These are phyloP conservation scores for Schizopygopsis malacanthus DNA, from an alignment of 2,797 vertebrate species.

Conservation along the genomic window DNA sequence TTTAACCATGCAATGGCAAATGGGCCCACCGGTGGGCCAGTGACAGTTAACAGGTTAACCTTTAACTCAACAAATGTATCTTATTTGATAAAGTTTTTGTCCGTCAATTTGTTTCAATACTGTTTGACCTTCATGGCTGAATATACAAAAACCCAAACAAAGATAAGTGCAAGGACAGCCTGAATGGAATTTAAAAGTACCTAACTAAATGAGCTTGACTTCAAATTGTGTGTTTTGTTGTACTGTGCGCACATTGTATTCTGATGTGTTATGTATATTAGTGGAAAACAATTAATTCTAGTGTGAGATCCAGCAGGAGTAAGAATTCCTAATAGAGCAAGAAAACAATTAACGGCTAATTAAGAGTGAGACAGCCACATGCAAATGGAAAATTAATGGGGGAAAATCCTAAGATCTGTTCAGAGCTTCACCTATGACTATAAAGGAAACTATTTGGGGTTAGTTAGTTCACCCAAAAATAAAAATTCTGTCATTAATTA, in stretches of 20 bases:
- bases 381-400: slow-evolving; percentile 20
- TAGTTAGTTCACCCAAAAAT: background rate
- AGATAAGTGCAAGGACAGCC: slow-evolving; percentile 7
- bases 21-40: too few species aligned
- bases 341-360: slow-evolving; percentile 31
- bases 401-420: background rate
- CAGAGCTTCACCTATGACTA: background rate
- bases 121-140: background rate
- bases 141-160: background rate
- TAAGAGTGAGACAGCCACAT: slow-evolving; percentile 19
- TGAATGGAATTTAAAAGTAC: background rate
- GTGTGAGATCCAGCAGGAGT: slow-evolving; percentile 27
- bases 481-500: background rate
- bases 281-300: slow-evolving; percentile 25
- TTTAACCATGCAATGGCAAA: too few species aligned
- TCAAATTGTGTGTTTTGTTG: background rate
- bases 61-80: background rate
- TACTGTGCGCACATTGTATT: background rate
- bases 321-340: slow-evolving; percentile 12
- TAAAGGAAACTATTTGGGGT: background rate
- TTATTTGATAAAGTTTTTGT: background rate
- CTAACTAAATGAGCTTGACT: background rate
- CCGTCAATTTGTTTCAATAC: background rate
- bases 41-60: too few species aligned
- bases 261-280: slow-evolving; percentile 6